phyloP scores from a whole-genome alignment of 2,888 invertebrate genomes.

The Synanthedon andrenaeformis region DNA sequence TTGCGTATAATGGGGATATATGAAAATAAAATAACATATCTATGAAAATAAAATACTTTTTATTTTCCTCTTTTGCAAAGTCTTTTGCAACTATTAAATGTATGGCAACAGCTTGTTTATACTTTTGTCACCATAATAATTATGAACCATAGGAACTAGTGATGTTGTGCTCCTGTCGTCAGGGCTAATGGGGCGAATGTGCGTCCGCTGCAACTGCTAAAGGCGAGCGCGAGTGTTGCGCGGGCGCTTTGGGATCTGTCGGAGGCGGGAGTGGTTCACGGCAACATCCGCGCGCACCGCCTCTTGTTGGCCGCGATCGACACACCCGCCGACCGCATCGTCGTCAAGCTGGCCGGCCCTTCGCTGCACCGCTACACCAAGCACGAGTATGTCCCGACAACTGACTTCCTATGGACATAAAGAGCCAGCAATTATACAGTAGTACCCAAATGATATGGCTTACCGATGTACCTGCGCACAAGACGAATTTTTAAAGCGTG shows the following conservation, averaged over 20 bases:
- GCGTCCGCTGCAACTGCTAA: constrained; percentile 79
- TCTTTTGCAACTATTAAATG: no score
- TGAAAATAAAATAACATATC: no score
- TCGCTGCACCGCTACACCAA: constrained; percentile 75
- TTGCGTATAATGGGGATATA: no score
- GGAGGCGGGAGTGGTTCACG: constrained; percentile 86
- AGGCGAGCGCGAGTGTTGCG: constrained; percentile 84
- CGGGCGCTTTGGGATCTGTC: constrained; percentile 90
- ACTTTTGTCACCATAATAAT: no score
- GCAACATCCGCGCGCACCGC: constrained; percentile 85
- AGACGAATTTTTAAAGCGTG: no score
- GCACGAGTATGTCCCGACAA: constrained; percentile 66
- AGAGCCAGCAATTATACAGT: no score
- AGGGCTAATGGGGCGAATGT: constrained; percentile 58
- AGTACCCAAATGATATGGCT: no score
- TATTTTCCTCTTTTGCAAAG: no score
- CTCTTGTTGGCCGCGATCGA: constrained; percentile 82
- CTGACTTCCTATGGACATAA: not conserved
- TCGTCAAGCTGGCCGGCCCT: constrained; percentile 87
- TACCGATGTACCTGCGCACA: no score
- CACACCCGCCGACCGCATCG: constrained; percentile 64
- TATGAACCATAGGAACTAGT: no score
- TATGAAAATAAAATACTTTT: no score
- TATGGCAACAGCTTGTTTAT: no score
- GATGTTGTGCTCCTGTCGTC: constrained; percentile 1